phyloP scores from a whole-genome alignment of 2,113 vertebrate species.

The Salvelinus fontinalis region DNA sequence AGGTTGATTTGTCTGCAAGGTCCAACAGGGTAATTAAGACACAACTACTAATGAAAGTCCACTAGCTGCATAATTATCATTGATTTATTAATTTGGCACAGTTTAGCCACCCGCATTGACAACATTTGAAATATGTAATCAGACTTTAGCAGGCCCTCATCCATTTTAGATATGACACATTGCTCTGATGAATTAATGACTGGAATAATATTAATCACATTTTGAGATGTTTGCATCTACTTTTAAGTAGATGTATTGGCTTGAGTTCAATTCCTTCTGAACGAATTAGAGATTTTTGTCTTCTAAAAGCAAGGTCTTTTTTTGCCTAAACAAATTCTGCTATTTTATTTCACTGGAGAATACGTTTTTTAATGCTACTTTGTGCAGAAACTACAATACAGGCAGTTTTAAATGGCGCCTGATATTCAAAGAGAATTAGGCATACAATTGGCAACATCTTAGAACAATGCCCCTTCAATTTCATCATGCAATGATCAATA shows the following conservation, averaged over 20 bases:
- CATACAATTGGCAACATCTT: too few species aligned
- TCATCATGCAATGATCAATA: too few species aligned
- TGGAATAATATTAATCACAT: neutral
- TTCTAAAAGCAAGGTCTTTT: neutral
- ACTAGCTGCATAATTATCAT: neutral
- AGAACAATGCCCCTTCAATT: too few species aligned
- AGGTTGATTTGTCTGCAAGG: neutral
- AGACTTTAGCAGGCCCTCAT: neutral
- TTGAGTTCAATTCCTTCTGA: too few species aligned
- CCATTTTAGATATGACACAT: neutral
- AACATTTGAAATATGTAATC: neutral
- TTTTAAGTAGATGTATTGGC: neutral
- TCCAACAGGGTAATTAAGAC: neutral
- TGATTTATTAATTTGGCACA: slow-evolving; percentile 6
- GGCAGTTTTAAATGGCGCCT: too few species aligned
- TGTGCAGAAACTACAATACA: too few species aligned
- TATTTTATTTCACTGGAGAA: too few species aligned
- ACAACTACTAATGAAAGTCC: too few species aligned
- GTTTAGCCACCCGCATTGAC: slow-evolving; percentile 5
- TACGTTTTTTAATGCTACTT: too few species aligned
- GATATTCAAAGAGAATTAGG: too few species aligned
- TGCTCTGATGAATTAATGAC: neutral
- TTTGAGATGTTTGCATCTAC: neutral
- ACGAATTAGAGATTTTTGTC: neutral
- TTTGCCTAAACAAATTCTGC: too few species aligned